phyloP scores from a whole-genome alignment of 1,140 invertebrate genomes.

The Ips nitidus region DNA sequence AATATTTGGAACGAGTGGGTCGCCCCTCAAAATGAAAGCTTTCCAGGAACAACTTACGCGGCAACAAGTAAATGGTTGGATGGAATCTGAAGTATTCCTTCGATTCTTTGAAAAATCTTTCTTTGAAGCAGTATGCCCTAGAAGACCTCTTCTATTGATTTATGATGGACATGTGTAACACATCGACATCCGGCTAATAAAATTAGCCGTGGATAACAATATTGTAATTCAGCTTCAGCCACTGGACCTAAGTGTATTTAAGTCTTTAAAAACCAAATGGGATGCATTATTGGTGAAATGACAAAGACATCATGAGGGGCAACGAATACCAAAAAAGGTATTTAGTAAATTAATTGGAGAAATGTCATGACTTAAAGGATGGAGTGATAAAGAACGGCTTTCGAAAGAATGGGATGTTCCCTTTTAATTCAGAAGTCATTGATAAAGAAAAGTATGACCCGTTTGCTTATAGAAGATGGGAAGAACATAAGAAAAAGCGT shows the following conservation, averaged over 20 bases:
- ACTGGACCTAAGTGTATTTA: constrained; percentile 43
- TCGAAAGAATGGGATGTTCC: neutral
- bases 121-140: constrained; percentile 34
- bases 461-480: no score
- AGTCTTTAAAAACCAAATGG: constrained; percentile 20
- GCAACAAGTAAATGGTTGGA: constrained; percentile 48
- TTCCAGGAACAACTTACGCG: constrained; percentile 45
- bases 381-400: neutral
- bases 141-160: constrained; percentile 45
- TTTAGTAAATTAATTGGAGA: neutral
- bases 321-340: constrained; percentile 5
- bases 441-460: no score
- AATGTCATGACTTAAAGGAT: neutral
- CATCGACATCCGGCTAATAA: constrained; percentile 42
- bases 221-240: no score
- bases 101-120: constrained; percentile 48
- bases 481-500: no score
- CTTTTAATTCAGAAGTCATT: no score
- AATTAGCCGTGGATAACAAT: no score
- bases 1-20: constrained; percentile 39
- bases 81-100: constrained; percentile 39
- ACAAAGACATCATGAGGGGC: constrained; percentile 14
- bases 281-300: constrained; percentile 16
- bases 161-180: constrained; percentile 50
- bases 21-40: constrained; percentile 28